A percentile compares a stretch with the other conserved stretches of the same genome.
Conservation (phyloP, 2,797 vertebrate genomes). For the Lateolabrax maculatus region DNA sequence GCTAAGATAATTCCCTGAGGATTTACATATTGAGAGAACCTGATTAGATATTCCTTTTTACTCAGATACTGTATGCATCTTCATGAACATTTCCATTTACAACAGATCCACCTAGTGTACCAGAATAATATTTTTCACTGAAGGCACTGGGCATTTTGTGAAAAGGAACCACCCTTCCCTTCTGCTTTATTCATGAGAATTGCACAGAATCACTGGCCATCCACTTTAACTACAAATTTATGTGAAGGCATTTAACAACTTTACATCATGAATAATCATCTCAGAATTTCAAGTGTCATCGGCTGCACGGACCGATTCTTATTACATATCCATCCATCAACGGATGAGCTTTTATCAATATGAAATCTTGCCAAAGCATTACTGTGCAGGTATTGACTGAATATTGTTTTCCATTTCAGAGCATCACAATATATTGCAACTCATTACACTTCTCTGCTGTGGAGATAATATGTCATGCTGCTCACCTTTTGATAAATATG, state of each 20-base stretch:
- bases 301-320: slow-evolving; percentile 32
- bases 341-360: slow-evolving; percentile 43
- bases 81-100: background rate
- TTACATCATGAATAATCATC: slow-evolving; percentile 42
- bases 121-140: too few relatives aligned
- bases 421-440: slow-evolving; percentile 38
- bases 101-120: background rate
- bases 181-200: background rate
- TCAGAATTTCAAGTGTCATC: slow-evolving; percentile 26
- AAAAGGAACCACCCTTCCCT: background rate
- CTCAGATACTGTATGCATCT: background rate
- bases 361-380: slow-evolving; percentile 46
- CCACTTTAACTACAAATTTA: background rate
- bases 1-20: slow-evolving; percentile 1
- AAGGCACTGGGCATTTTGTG: background rate
- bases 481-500: slow-evolving; percentile 42
- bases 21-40: background rate
- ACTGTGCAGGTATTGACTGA: slow-evolving; percentile 52
- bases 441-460: slow-evolving; percentile 40
- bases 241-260: slow-evolving; percentile 21
- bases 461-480: slow-evolving; percentile 21
- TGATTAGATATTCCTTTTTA: background rate
- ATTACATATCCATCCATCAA: slow-evolving; percentile 61
- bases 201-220: background rate
- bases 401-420: slow-evolving; percentile 58